Evolutionary conservation across 1,140 invertebrate species (phyloP).

Genomic region (Aethina tumida): DNA sequence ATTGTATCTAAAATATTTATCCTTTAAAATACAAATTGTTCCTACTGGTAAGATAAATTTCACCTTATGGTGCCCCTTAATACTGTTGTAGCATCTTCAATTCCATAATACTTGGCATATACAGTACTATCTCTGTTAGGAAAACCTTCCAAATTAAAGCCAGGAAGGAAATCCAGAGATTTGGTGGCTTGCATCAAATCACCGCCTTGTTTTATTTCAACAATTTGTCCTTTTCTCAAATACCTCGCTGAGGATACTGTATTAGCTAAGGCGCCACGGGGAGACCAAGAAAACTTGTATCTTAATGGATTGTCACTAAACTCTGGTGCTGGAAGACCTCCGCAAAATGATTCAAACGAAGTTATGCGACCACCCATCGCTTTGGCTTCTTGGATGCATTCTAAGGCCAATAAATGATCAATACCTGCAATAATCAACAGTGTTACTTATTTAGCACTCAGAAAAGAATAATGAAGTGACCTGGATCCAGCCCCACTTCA

Average conservation of each 20-base stretch:
- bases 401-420: constrained; percentile 93
- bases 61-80: constrained; percentile 84
- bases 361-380: constrained; percentile 71
- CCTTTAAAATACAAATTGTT: too few species aligned
- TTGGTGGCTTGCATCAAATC: constrained; percentile 71
- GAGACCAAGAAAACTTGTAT: constrained; percentile 99
- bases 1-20: constrained; percentile 37
- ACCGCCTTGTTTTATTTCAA: constrained; percentile 85
- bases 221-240: constrained; percentile 71
- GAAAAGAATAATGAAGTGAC: neutral
- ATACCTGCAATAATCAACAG: too few species aligned
- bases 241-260: constrained; percentile 78
- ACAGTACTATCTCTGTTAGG: constrained; percentile 91
- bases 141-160: constrained; percentile 93
- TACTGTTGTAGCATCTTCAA: constrained; percentile 75
- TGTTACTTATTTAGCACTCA: too few species aligned
- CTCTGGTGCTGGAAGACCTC: constrained; percentile 92
- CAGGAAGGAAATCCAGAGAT: constrained; percentile 83
- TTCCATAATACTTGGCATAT: constrained; percentile 82
- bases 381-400: constrained; percentile 85
- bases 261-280: constrained; percentile 81
- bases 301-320: constrained; percentile 86
- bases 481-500: constrained; percentile 95
- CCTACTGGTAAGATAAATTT: constrained; percentile 1
- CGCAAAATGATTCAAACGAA: constrained; percentile 95